Base-by-base conservation (phyloP, 2,888 invertebrate species). In the Drosophila rellima region DNA sequence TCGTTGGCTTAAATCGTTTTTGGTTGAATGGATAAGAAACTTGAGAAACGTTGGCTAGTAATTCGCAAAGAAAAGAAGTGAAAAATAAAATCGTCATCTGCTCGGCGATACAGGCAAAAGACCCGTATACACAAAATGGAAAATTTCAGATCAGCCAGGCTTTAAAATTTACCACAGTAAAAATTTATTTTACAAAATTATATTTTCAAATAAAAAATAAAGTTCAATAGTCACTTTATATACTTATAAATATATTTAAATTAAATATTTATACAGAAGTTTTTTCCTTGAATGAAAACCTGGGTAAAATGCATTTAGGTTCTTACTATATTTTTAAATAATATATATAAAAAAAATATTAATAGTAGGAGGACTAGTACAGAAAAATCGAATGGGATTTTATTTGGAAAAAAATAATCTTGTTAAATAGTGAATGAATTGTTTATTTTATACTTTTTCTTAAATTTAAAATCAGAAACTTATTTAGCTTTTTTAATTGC, bases 1-100 rank as follows among this genome's bases (percentile, higher is more conserved):
- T 69, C 56, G 52, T 26, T 70, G 66, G 57, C 75, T 66, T 54
- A 66, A 70, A 70, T 55, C 59, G 57, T 70, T 70, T 75, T 52
- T 55, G 67, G 54, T 50, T 31, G 54, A 71, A 57, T 62, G 66
- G 17, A 54, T 35, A 60, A 72, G 48, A 40, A 44, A 61, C 61
- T 71, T 61, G 56, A 60, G 56, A 54, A 39, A 59, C 51, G 51
- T 39, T 70, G 56, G 42, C 56, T 29, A 64, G 26, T n/a, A 44
- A 60, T 17, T 42, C 13, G 10, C 39, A 31, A 51, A 13, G 10
- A 18, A 44, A 52, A 11, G 26, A 18, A 44, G 44, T 8, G 26
- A 11, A 35, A 47, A 37, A n/a, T 10, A 18, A 48, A 35, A 37
- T 51, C 35, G n/a, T 51, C 23, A 17, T 50, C n/a, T 35, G 37